Percentiles rank a stretch among this genome's conserved stretches.
Evolutionary conservation across 2,888 invertebrate species (phyloP).

Genomic region (Druceiella hillmani): DNA sequence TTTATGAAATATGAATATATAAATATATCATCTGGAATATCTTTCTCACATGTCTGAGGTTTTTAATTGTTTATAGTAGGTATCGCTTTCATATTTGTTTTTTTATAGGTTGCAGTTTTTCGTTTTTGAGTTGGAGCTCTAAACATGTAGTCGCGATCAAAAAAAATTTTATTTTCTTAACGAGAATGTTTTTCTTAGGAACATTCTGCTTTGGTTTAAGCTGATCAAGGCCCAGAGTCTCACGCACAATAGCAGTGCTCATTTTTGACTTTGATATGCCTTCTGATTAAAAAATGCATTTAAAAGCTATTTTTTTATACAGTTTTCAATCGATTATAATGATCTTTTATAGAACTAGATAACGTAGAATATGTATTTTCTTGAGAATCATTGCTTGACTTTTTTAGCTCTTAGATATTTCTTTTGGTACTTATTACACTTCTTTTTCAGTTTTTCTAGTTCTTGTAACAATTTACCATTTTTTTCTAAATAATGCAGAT

Average conservation of each 20-base stretch:
- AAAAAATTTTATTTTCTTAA: too few species aligned
- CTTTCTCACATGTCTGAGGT: too few species aligned
- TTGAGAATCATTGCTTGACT: too few species aligned
- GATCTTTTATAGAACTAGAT: conserved; percentile 2
- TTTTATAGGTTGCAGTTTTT: too few species aligned
- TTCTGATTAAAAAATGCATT: conserved; percentile 11
- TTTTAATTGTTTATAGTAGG: too few species aligned
- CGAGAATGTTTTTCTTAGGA: conserved; percentile 4
- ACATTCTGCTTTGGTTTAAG: conserved; percentile 3
- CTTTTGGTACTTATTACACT: conserved; percentile 11
- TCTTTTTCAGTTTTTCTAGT: conserved; percentile 8
- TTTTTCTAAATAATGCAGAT: too few species aligned
- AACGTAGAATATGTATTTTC: background rate
- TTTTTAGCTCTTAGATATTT: conserved; percentile 9
- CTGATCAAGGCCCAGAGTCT: conserved; percentile 10
- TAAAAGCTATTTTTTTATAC: conserved; percentile 8
- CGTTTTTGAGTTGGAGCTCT: too few species aligned
- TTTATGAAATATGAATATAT: too few species aligned
- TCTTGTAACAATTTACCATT: too few species aligned
- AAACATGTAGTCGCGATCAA: too few species aligned
- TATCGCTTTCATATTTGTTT: too few species aligned
- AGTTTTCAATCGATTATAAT: conserved; percentile 5
- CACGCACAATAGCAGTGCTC: conserved; percentile 9
- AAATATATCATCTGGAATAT: too few species aligned
- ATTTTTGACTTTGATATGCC: conserved; percentile 9